Evolutionary conservation across 2,797 vertebrate genomes (phyloP).

Genomic region (Scyliorhinus canicula): DNA sequence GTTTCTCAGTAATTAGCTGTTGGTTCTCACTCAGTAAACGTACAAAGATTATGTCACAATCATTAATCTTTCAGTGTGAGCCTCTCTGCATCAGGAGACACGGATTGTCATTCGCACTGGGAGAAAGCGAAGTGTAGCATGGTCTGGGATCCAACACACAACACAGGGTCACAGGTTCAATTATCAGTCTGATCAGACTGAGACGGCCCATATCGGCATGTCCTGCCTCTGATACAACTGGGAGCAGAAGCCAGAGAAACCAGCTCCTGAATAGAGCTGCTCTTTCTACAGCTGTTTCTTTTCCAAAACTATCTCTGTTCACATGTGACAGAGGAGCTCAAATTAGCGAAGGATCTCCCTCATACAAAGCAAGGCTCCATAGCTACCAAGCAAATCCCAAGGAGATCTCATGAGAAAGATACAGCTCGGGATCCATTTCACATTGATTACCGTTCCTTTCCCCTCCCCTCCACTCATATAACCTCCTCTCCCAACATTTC

Average conservation of each 20-base stretch:
- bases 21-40: neutral
- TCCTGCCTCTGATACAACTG: neutral
- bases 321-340: neutral
- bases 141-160: neutral
- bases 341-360: neutral
- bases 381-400: neutral
- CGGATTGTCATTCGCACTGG: neutral
- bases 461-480: neutral
- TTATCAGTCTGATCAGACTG: neutral
- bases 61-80: neutral
- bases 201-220: neutral
- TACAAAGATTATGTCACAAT: constrained; percentile 10
- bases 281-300: neutral
- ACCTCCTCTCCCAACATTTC: neutral
- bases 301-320: neutral
- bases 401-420: neutral
- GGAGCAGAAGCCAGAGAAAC: neutral
- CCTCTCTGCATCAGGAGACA: neutral
- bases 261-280: neutral
- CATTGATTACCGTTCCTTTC: neutral
- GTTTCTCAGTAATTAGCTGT: neutral
- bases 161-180: neutral
- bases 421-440: neutral
- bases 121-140: neutral
- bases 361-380: neutral